Evolutionary conservation across 64 coral and sea anemone species (phyloP).

Genomic region (Montipora capricornis): DNA sequence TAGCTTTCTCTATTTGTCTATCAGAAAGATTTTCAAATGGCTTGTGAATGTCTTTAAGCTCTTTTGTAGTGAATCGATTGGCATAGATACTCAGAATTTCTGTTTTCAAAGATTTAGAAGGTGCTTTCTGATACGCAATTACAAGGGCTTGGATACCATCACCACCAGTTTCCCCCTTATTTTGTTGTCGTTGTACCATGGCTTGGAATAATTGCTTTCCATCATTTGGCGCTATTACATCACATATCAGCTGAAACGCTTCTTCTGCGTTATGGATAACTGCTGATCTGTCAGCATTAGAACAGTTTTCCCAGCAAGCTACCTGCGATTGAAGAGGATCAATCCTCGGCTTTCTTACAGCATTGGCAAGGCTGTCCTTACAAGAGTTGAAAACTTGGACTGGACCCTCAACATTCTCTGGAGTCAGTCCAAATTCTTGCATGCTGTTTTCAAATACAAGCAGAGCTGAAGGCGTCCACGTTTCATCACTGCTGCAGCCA

Average conservation of each 20-base stretch:
- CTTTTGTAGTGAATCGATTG: background rate
- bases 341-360: conserved; percentile 33
- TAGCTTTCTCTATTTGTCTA: background rate
- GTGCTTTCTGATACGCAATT: conserved; percentile 35
- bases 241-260: conserved; percentile 18
- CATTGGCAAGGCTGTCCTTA: conserved; percentile 15
- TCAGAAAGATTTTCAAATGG: conserved; percentile 56
- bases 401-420: background rate
- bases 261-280: conserved; percentile 45
- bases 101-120: conserved; percentile 36
- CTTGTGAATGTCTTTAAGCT: conserved; percentile 44
- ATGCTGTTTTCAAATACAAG: conserved; percentile 30
- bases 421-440: background rate
- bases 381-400: conserved; percentile 38
- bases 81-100: conserved; percentile 61
- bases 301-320: background rate
- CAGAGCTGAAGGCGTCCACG: conserved; percentile 41
- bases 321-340: conserved; percentile 41
- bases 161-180: background rate
- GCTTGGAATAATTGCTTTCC: conserved; percentile 12
- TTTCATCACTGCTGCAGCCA: conserved; percentile 1
- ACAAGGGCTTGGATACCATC: conserved; percentile 7
- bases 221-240: conserved; percentile 26
- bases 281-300: conserved; percentile 29
- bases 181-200: background rate